Percentiles rank a stretch among this genome's conserved stretches.
Evolutionary conservation across 2,888 invertebrate genomes (phyloP).

Genomic region (Megamerina dolium): DNA sequence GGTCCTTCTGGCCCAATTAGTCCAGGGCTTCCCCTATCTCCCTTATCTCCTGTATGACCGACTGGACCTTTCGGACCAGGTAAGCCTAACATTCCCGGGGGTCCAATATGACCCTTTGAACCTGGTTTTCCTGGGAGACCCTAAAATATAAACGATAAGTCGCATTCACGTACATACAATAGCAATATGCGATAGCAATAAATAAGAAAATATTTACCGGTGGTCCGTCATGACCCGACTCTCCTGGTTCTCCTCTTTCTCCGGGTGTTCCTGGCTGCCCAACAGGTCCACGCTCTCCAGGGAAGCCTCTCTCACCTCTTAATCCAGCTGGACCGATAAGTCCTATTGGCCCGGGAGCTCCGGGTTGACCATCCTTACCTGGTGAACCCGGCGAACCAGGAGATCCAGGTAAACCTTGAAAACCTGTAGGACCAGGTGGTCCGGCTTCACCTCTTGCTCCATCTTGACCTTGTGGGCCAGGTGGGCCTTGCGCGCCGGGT

Average conservation of each 20-base stretch:
- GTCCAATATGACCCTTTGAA: conserved; percentile 71
- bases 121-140: conserved; percentile 61
- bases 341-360: conserved; percentile 62
- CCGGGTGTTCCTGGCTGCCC: conserved; percentile 55
- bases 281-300: conserved; percentile 67
- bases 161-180: neutral
- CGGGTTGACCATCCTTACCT: conserved; percentile 77
- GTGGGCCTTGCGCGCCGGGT: conserved; percentile 67
- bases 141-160: conserved; percentile 16
- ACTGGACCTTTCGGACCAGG: conserved; percentile 63
- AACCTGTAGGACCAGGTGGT: conserved; percentile 70
- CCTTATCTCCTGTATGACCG: conserved; percentile 59
- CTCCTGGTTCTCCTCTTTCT: conserved; percentile 52
- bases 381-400: conserved; percentile 66
- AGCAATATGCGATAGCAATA: neutral
- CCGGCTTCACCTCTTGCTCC: conserved; percentile 75
- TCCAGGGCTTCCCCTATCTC: conserved; percentile 60
- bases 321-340: conserved; percentile 58
- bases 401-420: conserved; percentile 68
- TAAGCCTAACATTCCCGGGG: conserved; percentile 74
- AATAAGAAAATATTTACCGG: conserved; percentile 51
- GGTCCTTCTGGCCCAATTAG: conserved; percentile 69
- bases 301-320: conserved; percentile 64
- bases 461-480: conserved; percentile 64
- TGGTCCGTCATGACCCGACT: conserved; percentile 54